These are phyloP conservation scores for Perizoma affinitatum DNA, from an alignment of 2,888 invertebrate genomes.

Conservation along the genomic window DNA sequence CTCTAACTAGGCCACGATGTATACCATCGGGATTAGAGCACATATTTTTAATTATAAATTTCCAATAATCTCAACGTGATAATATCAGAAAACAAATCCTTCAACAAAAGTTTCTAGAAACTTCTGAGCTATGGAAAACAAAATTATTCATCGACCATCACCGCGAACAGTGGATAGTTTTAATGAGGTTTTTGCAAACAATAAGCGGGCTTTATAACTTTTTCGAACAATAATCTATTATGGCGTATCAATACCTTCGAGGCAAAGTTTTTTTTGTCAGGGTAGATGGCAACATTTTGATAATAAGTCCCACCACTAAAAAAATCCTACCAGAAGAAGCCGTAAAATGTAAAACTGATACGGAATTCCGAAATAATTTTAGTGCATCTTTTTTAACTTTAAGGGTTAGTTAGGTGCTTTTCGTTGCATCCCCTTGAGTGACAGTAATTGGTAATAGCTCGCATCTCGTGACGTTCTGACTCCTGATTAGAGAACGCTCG, in stretches of 20 bases:
- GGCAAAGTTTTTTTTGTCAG: conserved; percentile 32
- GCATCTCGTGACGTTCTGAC: conserved; percentile 38
- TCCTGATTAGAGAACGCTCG: conserved; percentile 5
- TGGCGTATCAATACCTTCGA: conserved; percentile 41
- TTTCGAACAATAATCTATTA: conserved; percentile 42
- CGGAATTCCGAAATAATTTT: conserved; percentile 13
- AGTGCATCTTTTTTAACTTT: conserved; percentile 23
- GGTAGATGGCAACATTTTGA: too few relatives aligned
- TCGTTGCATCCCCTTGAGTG: conserved; percentile 46
- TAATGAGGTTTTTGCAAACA: conserved; percentile 52
- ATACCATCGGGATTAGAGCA: too few relatives aligned
- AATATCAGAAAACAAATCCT: conserved; percentile 10
- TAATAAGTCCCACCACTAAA: too few relatives aligned
- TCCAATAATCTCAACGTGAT: conserved; percentile 7
- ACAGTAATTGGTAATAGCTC: conserved; percentile 62
- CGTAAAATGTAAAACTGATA: not conserved
- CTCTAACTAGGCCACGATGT: too few relatives aligned
- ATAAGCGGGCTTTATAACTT: conserved; percentile 46
- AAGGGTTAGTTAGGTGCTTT: conserved; percentile 13
- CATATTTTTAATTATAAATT: too few relatives aligned
- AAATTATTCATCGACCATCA: conserved; percentile 39
- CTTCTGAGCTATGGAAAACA: conserved; percentile 31
- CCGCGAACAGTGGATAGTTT: conserved; percentile 43
- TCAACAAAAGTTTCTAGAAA: conserved; percentile 28
- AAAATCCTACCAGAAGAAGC: too few relatives aligned